Base-by-base conservation (phyloP, 2,888 invertebrate genomes). In the Melipona bicolor region DNA sequence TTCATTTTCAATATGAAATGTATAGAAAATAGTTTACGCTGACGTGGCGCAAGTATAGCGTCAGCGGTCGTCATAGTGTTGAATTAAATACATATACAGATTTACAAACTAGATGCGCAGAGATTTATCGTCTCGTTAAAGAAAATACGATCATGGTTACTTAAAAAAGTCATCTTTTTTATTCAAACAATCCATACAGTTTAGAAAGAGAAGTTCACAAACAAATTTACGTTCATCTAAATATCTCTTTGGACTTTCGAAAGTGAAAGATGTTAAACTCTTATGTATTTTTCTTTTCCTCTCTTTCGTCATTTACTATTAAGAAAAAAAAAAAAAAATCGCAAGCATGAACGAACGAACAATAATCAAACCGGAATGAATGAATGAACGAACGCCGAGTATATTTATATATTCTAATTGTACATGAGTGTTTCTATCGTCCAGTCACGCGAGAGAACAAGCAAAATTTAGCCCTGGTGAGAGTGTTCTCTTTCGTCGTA, bases 401-500 rank as follows among this genome's bases (percentile, higher is more conserved):
- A 54, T 81, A 70, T 76, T 74, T 70, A 70, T 73, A 73, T 73
- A 73, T 49, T 61, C 59, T 61, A 61, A 65, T 64, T 77, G 73
- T 82, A 77, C 77, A 73, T 56, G 83, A 82, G 82, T 84, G 83
- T 84, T 84, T 84, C 78, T 79, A 79, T 84, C 78, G 78, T 79
- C 75, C 75, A 64, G 27, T 24, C 64, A 43, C 36, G n/a, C 27
- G 27, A 27, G 50, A 49, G 71, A 62, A 64, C 50, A 52, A 76
- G 11, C 15, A 61, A 81, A 19, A 72, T 54, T 76, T n/a, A 62
- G 6, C n/a, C 69, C 15, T 69, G 74, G 52, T 70, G 76, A 67
- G 78, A 75, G 83, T 76, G 73, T 76, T 84, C 81, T 76, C 65
- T 77, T 70, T 75, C 79, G 74, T 82, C 75, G 81, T 91, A 91